phyloP scores from a whole-genome alignment of 2,797 vertebrate genomes.

The Hoplostethus mediterraneus region DNA sequence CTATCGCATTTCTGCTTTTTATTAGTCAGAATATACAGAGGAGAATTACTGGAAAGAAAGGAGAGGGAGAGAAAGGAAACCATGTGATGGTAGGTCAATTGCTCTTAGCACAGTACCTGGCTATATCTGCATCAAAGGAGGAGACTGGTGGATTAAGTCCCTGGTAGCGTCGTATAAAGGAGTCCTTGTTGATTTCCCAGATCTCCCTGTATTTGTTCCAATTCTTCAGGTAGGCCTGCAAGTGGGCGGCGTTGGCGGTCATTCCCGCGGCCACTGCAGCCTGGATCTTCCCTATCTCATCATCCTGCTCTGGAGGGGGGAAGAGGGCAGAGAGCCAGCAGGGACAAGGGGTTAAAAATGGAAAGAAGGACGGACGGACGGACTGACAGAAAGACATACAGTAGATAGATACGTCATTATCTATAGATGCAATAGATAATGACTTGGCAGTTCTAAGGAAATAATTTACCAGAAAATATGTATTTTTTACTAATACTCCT shows the following conservation, averaged over 20 bases:
- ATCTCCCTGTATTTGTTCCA: constrained; percentile 92
- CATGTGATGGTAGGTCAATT: too few relatives aligned
- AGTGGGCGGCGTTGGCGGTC: constrained; percentile 79
- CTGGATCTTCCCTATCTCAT: constrained; percentile 90
- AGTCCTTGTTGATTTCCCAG: constrained; percentile 92
- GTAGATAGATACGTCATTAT: background rate
- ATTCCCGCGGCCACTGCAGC: constrained; percentile 84
- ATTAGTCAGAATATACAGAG: background rate
- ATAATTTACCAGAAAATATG: too few relatives aligned
- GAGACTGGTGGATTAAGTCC: constrained; percentile 87
- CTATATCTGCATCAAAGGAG: constrained; percentile 90
- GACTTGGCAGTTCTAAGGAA: too few relatives aligned
- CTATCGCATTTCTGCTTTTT: background rate
- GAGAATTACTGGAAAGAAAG: background rate
- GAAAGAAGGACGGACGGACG: background rate
- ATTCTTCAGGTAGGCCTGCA: constrained; percentile 88
- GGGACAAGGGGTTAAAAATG: background rate
- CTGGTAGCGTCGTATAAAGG: constrained; percentile 88
- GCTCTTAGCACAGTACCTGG: constrained; percentile 80
- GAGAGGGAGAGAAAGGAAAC: too few relatives aligned
- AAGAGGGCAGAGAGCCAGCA: constrained; percentile 3
- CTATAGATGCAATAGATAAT: background rate
- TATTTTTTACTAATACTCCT: too few relatives aligned
- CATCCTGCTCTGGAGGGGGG: constrained; percentile 84
- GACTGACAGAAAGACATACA: background rate